Evolutionary conservation across 2,888 invertebrate species (phyloP), one percentile per base, ranked within the genome.

Genomic region (Cheilosia vulpina): DNA sequence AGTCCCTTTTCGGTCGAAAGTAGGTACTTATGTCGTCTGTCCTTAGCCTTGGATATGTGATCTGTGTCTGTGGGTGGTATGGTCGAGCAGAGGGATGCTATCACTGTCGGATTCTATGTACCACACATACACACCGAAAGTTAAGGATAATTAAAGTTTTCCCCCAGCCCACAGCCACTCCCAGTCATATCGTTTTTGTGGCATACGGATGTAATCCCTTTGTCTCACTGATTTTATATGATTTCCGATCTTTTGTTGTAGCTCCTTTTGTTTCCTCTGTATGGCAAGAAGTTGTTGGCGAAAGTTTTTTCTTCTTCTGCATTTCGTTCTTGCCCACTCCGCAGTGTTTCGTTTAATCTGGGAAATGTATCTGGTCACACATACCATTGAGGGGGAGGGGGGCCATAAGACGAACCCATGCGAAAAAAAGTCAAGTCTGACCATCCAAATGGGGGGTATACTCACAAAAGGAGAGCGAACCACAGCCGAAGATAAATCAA

Each of bases 181-280:
- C 31, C 21, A 2, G 58, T 57, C 17, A 47, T 17, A 47, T 65
- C 71, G 80, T 71, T 76, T 65, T 79, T 76, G 55, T 45, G 76
- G 68, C 77, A 72, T 65, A 53, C 82, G 87, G 65, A 87, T 77
- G 82, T 87, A 87, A 87, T 87, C 81, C 87, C 87, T 87, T 87
- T 87, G 87, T 87, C 84, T 87, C 81, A 65, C 81, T 87, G 87
- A 87, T 87, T 87, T 87, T 76, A 87, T 87, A 87, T 87, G 87
- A 87, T 87, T 87, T 87, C 87, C 87, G 87, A 87, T 87, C 87
- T 87, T 78, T 87, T 87, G 87, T 87, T 80, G 72, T 72, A 81
- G 78, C 77, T 81, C 76, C 82, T 71, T 87, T 84, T 87, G 78
- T 87, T 75, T 84, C 79, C 69, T 38, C 58, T 62, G 31, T 53